Percentiles rank a stretch among this genome's conserved stretches.
Conservation (phyloP, 2,888 invertebrate genomes). For the Achlya flavicornis region DNA sequence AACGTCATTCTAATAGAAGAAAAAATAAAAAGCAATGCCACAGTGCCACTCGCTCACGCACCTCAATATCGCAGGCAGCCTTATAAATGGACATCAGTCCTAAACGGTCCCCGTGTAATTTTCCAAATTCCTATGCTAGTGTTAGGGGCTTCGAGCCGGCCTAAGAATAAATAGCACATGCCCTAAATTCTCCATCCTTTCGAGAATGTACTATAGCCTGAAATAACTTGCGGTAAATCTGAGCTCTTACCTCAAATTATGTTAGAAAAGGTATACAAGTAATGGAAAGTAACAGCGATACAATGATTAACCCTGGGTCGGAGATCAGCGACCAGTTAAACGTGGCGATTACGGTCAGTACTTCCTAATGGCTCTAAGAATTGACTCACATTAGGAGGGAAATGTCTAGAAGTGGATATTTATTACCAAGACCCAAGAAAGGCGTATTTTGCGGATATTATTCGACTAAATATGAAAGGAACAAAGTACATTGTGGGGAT, state of each 20-base stretch:
- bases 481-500: not conserved
- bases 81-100: not conserved
- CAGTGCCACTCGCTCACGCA: not conserved
- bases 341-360: constrained; percentile 4
- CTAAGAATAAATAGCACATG: constrained; percentile 2
- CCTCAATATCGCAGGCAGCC: not conserved
- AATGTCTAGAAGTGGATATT: constrained; percentile 1
- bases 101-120: not conserved
- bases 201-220: not conserved
- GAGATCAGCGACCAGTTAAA: not conserved
- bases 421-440: not conserved
- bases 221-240: constrained; percentile 9
- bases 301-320: not conserved
- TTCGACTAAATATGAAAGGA: not conserved
- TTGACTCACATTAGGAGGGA: constrained; percentile 3
- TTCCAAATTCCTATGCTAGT: constrained; percentile 1
- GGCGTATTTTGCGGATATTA: not conserved
- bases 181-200: not conserved
- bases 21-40: no score
- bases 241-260: not conserved
- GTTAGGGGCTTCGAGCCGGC: not conserved
- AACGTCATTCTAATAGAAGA: no score
- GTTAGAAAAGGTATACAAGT: not conserved
- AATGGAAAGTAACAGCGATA: not conserved
- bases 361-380: not conserved